These are phyloP conservation scores for Harpagifer antarcticus DNA, from an alignment of 2,797 vertebrate species.

Conservation along the genomic window DNA sequence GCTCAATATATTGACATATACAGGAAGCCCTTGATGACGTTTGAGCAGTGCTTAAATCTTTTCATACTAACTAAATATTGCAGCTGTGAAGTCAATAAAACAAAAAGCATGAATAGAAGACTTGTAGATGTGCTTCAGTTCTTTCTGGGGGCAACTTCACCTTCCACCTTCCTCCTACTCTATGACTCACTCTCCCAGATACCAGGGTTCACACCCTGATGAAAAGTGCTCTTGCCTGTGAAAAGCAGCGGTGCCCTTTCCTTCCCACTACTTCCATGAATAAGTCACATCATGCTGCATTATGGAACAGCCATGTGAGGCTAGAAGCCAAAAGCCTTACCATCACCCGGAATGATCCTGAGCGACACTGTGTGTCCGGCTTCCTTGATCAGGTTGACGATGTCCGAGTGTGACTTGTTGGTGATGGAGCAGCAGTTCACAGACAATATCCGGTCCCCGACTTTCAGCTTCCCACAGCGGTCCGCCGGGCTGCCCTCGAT, in stretches of 20 bases:
- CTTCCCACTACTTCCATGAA: conserved; percentile 69
- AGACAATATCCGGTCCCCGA: conserved; percentile 97
- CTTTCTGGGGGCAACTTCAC: conserved; percentile 43
- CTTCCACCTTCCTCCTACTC: conserved; percentile 47
- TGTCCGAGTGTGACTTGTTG: conserved; percentile 99
- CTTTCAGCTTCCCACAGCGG: conserved; percentile 99
- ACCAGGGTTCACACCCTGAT: conserved; percentile 58
- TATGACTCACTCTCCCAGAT: conserved; percentile 51
- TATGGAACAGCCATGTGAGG: conserved; percentile 57
- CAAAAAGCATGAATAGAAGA: conserved; percentile 1
- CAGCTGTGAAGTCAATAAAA: conserved; percentile 24
- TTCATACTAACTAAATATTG: conserved; percentile 36
- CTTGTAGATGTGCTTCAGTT: neutral
- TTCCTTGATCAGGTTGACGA: conserved; percentile 99
- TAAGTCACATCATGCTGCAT: conserved; percentile 70
- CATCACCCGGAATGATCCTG: conserved; percentile 99
- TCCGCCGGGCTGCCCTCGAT: conserved; percentile 99
- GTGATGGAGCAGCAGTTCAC: conserved; percentile 99
- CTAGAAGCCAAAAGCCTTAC: conserved; percentile 77
- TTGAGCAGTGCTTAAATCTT: conserved; percentile 26
- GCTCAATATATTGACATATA: conserved; percentile 37
- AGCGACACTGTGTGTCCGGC: conserved; percentile 98
- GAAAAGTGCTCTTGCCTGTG: conserved; percentile 54
- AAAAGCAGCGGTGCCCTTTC: conserved; percentile 63
- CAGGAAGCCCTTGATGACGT: conserved; percentile 47